These are phyloP conservation scores for Montipora cactus DNA, from an alignment of 64 coral and sea anemone genomes.

Conservation along the genomic window DNA sequence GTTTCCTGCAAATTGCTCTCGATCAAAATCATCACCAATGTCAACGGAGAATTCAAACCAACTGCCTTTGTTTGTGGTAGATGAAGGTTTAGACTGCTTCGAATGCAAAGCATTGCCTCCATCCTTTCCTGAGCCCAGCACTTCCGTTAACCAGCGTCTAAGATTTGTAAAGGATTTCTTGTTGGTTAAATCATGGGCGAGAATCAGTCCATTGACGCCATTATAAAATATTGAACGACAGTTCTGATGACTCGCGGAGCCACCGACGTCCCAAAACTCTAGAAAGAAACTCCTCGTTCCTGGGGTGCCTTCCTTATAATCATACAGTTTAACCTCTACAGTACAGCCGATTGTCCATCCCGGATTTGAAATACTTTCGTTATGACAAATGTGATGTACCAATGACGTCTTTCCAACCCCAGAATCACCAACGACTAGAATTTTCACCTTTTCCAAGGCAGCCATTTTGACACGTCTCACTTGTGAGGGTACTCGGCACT, in stretches of 20 bases:
- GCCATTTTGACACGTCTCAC: conserved; percentile 79
- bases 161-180: conserved; percentile 94
- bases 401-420: conserved; percentile 97
- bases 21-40: conserved; percentile 84
- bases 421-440: conserved; percentile 97
- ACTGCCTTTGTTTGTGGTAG: conserved; percentile 58
- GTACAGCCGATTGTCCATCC: conserved; percentile 91
- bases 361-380: conserved; percentile 83
- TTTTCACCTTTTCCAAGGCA: conserved; percentile 87
- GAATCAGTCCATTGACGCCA: conserved; percentile 93
- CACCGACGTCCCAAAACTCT: conserved; percentile 97
- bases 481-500: background rate
- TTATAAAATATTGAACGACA: conserved; percentile 95
- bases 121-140: conserved; percentile 86
- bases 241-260: conserved; percentile 91
- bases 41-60: conserved; percentile 88
- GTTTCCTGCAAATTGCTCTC: conserved; percentile 97
- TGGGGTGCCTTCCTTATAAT: conserved; percentile 87
- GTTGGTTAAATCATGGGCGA: conserved; percentile 98
- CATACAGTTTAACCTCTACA: conserved; percentile 87
- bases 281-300: conserved; percentile 89
- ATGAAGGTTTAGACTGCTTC: background rate
- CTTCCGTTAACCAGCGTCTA: conserved; percentile 90
- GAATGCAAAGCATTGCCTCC: conserved; percentile 17
- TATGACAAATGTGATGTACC: conserved; percentile 93